These are phyloP conservation scores for Lottia gigantea DNA, from an alignment of 2,888 invertebrate genomes.

Conservation along the genomic window DNA sequence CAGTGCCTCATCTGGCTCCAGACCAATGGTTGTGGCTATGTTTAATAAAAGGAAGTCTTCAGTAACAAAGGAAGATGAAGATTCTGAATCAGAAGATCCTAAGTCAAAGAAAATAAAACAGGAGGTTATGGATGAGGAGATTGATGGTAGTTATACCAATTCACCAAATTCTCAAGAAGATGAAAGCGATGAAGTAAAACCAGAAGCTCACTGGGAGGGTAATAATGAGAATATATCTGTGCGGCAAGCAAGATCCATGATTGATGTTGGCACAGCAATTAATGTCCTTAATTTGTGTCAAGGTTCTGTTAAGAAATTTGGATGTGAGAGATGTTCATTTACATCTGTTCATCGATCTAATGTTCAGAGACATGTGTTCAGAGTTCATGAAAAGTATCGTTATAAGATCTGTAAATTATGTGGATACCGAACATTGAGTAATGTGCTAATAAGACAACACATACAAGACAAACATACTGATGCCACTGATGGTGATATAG, in stretches of 20 bases:
- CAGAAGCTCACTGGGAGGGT: slow-evolving; percentile 5
- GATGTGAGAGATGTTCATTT: slow-evolving; percentile 37
- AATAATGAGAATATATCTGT: neutral
- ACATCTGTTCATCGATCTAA: slow-evolving; percentile 38
- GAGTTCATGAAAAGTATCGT: slow-evolving; percentile 37
- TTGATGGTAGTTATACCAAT: neutral
- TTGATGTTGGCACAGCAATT: slow-evolving; percentile 36
- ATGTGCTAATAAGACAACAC: slow-evolving; percentile 33
- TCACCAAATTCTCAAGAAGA: neutral
- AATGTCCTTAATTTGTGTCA: slow-evolving; percentile 33
- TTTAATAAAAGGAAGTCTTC: slow-evolving; percentile 29
- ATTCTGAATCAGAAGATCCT: neutral
- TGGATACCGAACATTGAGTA: slow-evolving; percentile 36
- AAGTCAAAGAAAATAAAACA: slow-evolving; percentile 17
- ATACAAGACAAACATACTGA: slow-evolving; percentile 26
- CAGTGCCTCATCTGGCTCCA: neutral
- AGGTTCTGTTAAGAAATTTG: slow-evolving; percentile 30
- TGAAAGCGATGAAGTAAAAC: neutral
- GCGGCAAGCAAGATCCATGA: slow-evolving; percentile 6
- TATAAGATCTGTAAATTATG: slow-evolving; percentile 33
- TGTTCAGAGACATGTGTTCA: slow-evolving; percentile 35
- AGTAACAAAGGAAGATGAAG: neutral
- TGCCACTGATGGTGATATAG: slow-evolving; percentile 15
- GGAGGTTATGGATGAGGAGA: slow-evolving; percentile 23
- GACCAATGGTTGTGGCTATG: slow-evolving; percentile 35